Conservation (phyloP, 2,888 invertebrate genomes). For the Caenorhabditis becei region DNA sequence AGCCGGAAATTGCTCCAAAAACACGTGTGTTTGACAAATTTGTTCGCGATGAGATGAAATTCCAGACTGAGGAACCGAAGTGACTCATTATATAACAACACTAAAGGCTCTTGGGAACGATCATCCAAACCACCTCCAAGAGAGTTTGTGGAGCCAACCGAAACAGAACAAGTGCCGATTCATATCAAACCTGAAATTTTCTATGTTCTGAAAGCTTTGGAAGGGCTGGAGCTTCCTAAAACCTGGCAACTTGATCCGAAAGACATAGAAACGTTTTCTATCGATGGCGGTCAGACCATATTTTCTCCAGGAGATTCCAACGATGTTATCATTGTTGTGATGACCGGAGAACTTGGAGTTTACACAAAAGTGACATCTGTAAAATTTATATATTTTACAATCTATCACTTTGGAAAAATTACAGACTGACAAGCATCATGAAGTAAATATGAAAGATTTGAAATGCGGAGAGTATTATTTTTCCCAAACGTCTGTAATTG, state of each 20-base stretch:
- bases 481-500: constrained; percentile 57
- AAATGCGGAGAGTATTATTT: constrained; percentile 52
- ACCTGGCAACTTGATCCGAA: constrained; percentile 50
- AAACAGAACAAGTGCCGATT: constrained; percentile 31
- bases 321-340: constrained; percentile 51
- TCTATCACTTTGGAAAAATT: too few species aligned
- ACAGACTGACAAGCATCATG: constrained; percentile 26
- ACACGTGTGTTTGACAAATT: too few species aligned
- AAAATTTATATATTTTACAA: too few species aligned
- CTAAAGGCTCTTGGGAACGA: neutral
- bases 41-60: too few species aligned
- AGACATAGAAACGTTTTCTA: constrained; percentile 50
- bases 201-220: constrained; percentile 56
- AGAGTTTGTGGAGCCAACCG: constrained; percentile 47
- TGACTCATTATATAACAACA: too few species aligned
- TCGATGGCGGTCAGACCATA: constrained; percentile 23
- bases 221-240: constrained; percentile 51
- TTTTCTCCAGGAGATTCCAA: constrained; percentile 44
- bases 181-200: constrained; percentile 60
- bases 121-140: constrained; percentile 22
- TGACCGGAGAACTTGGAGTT: constrained; percentile 51
- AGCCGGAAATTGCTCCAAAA: too few species aligned
- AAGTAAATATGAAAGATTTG: constrained; percentile 46
- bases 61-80: too few species aligned
- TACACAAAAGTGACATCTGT: constrained; percentile 32